Conservation (phyloP, 2,113 vertebrate species). For the Chaetodon trifascialis region DNA sequence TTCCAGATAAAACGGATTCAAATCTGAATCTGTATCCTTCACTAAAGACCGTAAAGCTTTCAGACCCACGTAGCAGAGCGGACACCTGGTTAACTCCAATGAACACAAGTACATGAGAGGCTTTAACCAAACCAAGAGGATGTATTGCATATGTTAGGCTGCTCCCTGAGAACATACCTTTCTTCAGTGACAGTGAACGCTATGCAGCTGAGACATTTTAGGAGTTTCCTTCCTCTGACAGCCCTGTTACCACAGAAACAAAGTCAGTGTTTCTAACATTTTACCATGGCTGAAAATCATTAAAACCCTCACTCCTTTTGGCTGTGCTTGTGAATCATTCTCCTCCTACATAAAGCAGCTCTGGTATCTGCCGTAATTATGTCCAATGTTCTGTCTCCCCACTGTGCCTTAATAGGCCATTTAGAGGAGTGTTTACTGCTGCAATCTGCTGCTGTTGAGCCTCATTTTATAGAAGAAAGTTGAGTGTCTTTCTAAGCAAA, state of each 20-base stretch:
- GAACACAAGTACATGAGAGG: not conserved
- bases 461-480: constrained; percentile 25
- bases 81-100: not conserved
- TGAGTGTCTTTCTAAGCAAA: constrained; percentile 35
- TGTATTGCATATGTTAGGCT: not conserved
- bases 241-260: constrained; percentile 59
- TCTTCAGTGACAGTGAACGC: not conserved
- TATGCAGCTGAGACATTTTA: constrained; percentile 10
- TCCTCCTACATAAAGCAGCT: constrained; percentile 55
- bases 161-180: not conserved
- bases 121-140: not conserved
- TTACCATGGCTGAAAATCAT: constrained; percentile 50
- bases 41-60: not conserved
- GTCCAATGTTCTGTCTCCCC: constrained; percentile 66
- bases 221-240: constrained; percentile 2
- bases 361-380: constrained; percentile 64
- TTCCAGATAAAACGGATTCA: not conserved
- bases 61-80: not conserved
- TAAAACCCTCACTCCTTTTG: constrained; percentile 46
- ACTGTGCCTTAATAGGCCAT: constrained; percentile 63
- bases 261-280: constrained; percentile 28
- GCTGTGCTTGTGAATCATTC: constrained; percentile 56
- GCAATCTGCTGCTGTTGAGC: constrained; percentile 58
- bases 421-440: constrained; percentile 64
- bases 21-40: not conserved